Base-by-base conservation (phyloP, 2,797 vertebrate species). In the Megalops cyprinoides region DNA sequence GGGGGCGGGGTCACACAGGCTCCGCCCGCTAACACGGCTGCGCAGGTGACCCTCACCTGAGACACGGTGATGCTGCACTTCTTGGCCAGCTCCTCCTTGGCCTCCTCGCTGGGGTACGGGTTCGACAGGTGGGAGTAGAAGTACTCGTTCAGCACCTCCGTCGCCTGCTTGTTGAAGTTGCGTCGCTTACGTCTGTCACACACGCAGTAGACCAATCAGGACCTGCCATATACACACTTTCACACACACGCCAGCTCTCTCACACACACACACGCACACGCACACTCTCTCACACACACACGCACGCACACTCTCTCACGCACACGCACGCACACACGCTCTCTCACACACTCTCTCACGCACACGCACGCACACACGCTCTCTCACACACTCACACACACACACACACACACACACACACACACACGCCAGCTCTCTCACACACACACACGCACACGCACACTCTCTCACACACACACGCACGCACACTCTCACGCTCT, bases 91-190 rank as follows among this genome's bases (percentile, higher is more conserved):
- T 96, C 94, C 87, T 96, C 95, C 85, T 96, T 96, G 90, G 94
- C 93, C 84, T 96, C 95, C 84, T 97, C 94, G 1, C 94, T 96
- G 87, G 96, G 95, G 84, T 96, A 96, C 1, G 96, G 96, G 79
- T 96, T 96, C 77, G 93, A 95, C 84, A 97, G 90, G 82, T 96
- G 95, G 0, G 96, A 95, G 82, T 96, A 97, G 81, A 97, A 97
- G 87, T 95, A 96, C 31, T 96, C 94, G 4, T 96, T 97, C 84
- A 96, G 90, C 67, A 96, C 93, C 86, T 96, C 95, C 0, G 94
- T 96, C 0, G 95, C 95, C 87, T 95, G 94, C 80, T 95, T 96
- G 91, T 93, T 96, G 91, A 97, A 96, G 85, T 96, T 96, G 60
- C 94, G 92, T 23, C 92, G 86, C 75, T 95, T 95, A 1, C 91